Base-by-base conservation (phyloP, 2,888 invertebrate species). In the Drosophila recens region DNA sequence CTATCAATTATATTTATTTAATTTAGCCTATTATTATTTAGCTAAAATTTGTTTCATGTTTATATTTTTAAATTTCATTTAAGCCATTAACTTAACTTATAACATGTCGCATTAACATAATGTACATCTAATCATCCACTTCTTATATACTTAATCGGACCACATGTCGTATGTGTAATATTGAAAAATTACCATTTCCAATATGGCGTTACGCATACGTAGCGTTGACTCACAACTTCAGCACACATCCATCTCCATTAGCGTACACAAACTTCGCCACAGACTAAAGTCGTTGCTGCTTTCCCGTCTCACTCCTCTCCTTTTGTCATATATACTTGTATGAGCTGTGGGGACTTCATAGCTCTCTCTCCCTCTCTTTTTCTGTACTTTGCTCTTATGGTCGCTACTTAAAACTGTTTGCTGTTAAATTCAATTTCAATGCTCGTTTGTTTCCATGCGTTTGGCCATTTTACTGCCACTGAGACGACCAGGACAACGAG, bases 341-440 rank as follows among this genome's bases (percentile, higher is more conserved):
- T 72, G 68, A 68, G 52, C 46, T 74, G 59, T 70, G 43, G 45
- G 20, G 49, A 23, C 53, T 23, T n/a, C 8, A 20, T 15, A 33
- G 15, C 27, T 27, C 27, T 15, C 17, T 15, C 46, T 13, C 36
- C 10, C 10, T 10, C 4, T 3, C 36, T 13, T 8, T 15, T 6
- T 17, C 9, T 9, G 38, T 15, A 34, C 33, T 17, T 34, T 10
- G 5, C 58, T 38, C 61, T 45, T 56, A 66, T 67, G 74, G 59
- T 51, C 52, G 71, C 75, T 78, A 73, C 83, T 84, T 89, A 87
- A 84, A 89, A 84, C 83, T 84, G 89, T 84, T 84, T 84, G 89
- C 90, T 83, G 88, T 86, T 86, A 89, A 86, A 86, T 86, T 86
- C 85, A 86, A 86, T 86, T 86, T 89, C 89, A 88, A 88, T 89